These are phyloP conservation scores for Gnathonemus longibarbis DNA, from an alignment of 2,113 vertebrate species.

Conservation along the genomic window DNA sequence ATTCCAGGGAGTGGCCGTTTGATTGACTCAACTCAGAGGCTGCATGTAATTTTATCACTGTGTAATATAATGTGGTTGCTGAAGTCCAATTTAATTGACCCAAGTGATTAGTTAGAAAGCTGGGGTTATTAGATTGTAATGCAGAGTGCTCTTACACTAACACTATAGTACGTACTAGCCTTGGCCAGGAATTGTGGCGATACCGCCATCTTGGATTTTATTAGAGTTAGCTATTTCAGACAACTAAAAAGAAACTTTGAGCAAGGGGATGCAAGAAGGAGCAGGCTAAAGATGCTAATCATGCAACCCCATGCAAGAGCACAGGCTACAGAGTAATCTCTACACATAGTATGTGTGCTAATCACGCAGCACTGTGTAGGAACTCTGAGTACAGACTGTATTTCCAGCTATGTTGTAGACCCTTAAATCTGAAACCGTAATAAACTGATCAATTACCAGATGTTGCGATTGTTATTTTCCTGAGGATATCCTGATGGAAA, in stretches of 20 bases:
- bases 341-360: neutral
- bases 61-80: neutral
- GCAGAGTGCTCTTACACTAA: neutral
- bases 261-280: neutral
- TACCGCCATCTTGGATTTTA: neutral
- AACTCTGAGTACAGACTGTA: neutral
- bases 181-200: neutral
- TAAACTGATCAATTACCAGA: neutral
- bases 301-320: neutral
- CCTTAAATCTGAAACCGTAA: neutral
- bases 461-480: neutral
- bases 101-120: neutral
- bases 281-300: neutral
- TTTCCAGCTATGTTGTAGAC: neutral
- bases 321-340: neutral
- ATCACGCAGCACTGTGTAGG: neutral
- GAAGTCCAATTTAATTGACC: neutral
- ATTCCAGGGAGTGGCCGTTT: neutral
- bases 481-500: neutral
- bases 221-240: neutral
- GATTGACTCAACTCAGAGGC: neutral
- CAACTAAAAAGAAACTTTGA: neutral
- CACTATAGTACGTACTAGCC: neutral
- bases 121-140: neutral
- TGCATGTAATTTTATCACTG: neutral